Conservation (phyloP, 2,888 invertebrate genomes). For the Acanthosepion pharaonis region DNA sequence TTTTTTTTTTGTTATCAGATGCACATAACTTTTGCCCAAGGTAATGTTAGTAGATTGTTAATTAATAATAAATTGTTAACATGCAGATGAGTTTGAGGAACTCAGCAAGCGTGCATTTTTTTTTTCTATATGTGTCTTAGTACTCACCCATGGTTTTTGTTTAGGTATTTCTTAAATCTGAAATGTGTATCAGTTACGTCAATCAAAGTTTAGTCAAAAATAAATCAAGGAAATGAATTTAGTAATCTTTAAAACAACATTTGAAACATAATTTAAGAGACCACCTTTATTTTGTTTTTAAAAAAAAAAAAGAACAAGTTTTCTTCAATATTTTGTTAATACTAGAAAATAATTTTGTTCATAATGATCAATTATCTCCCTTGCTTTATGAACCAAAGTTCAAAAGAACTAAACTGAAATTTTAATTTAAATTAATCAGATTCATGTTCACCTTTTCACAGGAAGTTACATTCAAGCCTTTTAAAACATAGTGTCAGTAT, state of each 20-base stretch:
- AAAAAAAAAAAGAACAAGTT: background rate
- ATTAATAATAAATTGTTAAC: background rate
- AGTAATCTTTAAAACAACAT: too few species aligned
- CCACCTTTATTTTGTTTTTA: background rate
- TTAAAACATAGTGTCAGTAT: too few species aligned
- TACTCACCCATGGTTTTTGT: background rate
- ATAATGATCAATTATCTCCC: too few species aligned
- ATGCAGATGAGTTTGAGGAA: background rate
- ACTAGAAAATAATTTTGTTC: background rate
- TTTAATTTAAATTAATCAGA: too few species aligned
- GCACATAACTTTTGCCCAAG: background rate
- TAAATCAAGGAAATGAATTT: too few species aligned
- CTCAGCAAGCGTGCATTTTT: constrained; percentile 33
- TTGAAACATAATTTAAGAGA: too few species aligned
- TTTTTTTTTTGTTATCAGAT: background rate
- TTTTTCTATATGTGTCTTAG: background rate
- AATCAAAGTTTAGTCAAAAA: background rate
- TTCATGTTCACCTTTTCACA: too few species aligned
- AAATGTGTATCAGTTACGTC: background rate
- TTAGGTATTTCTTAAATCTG: constrained; percentile 9
- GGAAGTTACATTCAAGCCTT: too few species aligned
- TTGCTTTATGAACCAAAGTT: too few species aligned
- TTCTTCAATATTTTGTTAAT: background rate
- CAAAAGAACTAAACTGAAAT: too few species aligned
- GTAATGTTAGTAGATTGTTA: background rate